phyloP scores from a whole-genome alignment of 92 coral and sea anemone genomes.

The Paramuricea clavata region DNA sequence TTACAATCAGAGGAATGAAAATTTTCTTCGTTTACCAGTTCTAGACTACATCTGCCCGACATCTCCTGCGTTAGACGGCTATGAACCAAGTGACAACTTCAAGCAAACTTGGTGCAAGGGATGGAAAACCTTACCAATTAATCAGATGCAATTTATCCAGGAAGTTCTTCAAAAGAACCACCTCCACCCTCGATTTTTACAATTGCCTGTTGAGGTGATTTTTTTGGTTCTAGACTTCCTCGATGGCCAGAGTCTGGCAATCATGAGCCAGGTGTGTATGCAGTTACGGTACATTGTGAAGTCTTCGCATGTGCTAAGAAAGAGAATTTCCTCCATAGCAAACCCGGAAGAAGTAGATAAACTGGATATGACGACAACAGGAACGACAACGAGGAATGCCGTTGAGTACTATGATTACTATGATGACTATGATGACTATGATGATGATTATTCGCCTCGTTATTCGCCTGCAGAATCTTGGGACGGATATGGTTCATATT shows the following conservation, averaged over 20 bases:
- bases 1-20: no score
- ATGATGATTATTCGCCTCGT: no score
- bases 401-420: no score
- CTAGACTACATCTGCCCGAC: conserved; percentile 21
- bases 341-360: no score
- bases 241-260: conserved; percentile 17
- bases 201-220: conserved; percentile 19
- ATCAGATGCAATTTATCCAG: conserved; percentile 2
- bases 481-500: no score
- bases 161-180: conserved; percentile 26
- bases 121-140: conserved; percentile 23
- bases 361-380: no score
- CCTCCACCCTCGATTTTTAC: not conserved
- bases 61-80: not conserved
- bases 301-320: conserved; percentile 9
- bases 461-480: no score
- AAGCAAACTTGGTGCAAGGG: conserved; percentile 32
- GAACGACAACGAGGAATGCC: no score
- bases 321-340: not conserved
- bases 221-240: not conserved
- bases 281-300: conserved; percentile 1
- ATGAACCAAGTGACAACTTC: conserved; percentile 19
- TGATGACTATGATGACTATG: no score
- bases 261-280: conserved; percentile 10
- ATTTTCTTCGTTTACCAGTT: conserved; percentile 27